These are phyloP conservation scores for Pardosa pseudoannulata DNA, from an alignment of 2,888 invertebrate species.

Conservation along the genomic window DNA sequence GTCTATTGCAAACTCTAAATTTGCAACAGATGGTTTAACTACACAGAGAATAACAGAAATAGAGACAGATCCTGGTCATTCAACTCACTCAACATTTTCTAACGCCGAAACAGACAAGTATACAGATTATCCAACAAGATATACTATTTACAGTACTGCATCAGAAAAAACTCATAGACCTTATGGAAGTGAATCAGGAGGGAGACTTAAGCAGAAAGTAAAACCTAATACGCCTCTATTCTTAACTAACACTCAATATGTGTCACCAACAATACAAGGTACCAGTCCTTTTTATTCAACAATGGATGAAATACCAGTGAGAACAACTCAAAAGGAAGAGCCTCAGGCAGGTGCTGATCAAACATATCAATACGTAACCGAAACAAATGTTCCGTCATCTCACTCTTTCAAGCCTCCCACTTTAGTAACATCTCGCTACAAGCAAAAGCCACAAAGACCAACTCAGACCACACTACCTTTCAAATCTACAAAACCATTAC, in stretches of 20 bases:
- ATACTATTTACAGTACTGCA: constrained; percentile 32
- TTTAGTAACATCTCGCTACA: neutral
- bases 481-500: constrained; percentile 35
- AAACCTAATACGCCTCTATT: neutral
- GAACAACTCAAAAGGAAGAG: neutral
- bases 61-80: neutral
- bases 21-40: neutral
- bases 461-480: neutral
- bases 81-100: neutral
- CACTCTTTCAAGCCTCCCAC: neutral
- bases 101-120: neutral
- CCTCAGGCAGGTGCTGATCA: neutral
- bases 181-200: neutral
- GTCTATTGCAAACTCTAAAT: neutral
- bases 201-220: neutral
- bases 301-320: neutral
- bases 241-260: neutral
- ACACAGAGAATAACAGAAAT: constrained; percentile 14
- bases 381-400: constrained; percentile 1
- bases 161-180: constrained; percentile 1
- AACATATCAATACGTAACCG: neutral
- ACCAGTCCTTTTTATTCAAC: constrained; percentile 8
- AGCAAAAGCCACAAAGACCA: constrained; percentile 16
- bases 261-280: neutral
- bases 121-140: neutral